Base-by-base conservation (phyloP, 2,113 vertebrate genomes). In the Asarcornis scutulata region DNA sequence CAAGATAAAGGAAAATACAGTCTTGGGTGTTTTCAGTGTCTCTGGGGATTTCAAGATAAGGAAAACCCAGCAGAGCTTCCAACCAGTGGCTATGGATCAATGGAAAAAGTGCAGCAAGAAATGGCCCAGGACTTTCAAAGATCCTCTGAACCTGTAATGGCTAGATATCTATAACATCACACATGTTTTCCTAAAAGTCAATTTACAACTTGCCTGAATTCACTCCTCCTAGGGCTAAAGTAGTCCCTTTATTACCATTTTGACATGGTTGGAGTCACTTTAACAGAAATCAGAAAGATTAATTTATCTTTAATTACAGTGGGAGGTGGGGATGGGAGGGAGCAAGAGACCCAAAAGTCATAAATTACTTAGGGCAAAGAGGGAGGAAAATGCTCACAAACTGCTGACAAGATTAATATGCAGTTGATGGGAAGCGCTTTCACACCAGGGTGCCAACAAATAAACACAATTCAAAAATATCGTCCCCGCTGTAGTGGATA, bases 391-490 rank as follows among this genome's bases (percentile, higher is more conserved):
- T 63, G 91, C 72, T 95, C 95, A 95, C 96, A 98, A 97, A 98
- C 97, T 95, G 98, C 93, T 98, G 98, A 98, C 98, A 99, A 98
- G 99, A 99, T 99, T 99, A 99, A 99, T 98, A 98, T 98, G 97
- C 98, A 99, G 99, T 98, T 98, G 98, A 99, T 98, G 98, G 98
- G 94, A 98, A 98, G 97, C 4, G 88, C 97, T 99, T 99, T 99
- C 98, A 98, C 97, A 97, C 98, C 98, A 98, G 98, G 98, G 98
- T 97, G 99, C 98, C 98, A 99, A 99, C 98, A 98, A 99, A 99
- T 99, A 99, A 99, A 99, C 99, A 98, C 98, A 99, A 98, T 98
- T 98, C 98, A 98, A 97, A 98, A 97, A 99, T 98, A 98, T 98
- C 97, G 4, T 94, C 92, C 85, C 90, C 2, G 82, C 90, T 90